Evolutionary conservation across 2,888 invertebrate genomes (phyloP), one percentile per base, ranked within the genome.

Genomic region (Noctua janthina): DNA sequence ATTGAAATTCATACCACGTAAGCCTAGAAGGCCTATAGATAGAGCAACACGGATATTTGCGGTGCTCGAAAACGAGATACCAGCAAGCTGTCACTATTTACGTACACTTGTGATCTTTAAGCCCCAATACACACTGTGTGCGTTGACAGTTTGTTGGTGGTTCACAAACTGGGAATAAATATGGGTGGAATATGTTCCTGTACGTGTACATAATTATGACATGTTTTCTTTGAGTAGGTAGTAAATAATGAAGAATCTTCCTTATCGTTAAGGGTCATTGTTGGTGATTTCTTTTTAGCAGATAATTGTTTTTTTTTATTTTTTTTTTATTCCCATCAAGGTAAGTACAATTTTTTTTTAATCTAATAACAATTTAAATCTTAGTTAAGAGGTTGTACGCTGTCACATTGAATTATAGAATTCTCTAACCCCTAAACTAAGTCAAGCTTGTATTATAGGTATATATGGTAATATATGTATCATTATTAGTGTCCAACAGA

Each of bases 61-160:
- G 78, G 78, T 72, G 23, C 67, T 54, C 54, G 78, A 54, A 77
- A 83, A 82, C 77, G 83, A 83, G 67, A 39, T 77, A 62, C 29
- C 39, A 15, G 68, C 82, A 72, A 72, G 84, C 78, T 78, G 84
- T 82, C 72, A 82, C 54, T 78, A 72, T 81, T 72, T 72, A 78
- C 84, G 79, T 35, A 74, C 56, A 66, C 43, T 78, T 67, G 76
- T 83, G 83, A 78, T 79, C 59, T 70, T 74, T 54, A 74, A 79
- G 78, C 79, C 59, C 39, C 43, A 10, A 54, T 74, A 46, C 84
- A 79, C 74, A 79, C 66, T 54, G 49, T 69, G n/a, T 64, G n/a
- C 4, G 59, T 3, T 59, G 56, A 56, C 49, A 72, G 54, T 77
- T 77, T 29, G 39, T 43, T 64, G 20, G 15, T 70, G 17, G 51